Base-by-base conservation (phyloP, 2,113 vertebrate species). In the Columba livia region DNA sequence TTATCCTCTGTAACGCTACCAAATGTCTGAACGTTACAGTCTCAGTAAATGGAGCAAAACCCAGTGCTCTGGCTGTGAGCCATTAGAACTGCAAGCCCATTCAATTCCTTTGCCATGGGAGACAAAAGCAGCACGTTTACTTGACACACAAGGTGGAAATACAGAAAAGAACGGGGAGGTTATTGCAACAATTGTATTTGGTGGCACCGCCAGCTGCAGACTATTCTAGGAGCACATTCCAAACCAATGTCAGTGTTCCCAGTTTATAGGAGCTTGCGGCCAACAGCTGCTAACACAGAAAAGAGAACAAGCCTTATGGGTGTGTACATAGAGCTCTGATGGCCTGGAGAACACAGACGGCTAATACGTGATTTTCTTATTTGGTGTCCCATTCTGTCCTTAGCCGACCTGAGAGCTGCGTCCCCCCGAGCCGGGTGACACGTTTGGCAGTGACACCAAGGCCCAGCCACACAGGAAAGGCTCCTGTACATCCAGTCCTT, bases 311-410 rank as follows among this genome's bases (percentile, higher is more conserved):
- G 44, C 60, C 32, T 36, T 36, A 42, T 1, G 11, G 13, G 31
- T 24, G 25, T 3, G 0, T 8, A 38, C 5, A 10, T 19, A 29
- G 40, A 38, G 50, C 23, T 51, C 42, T 38, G 21, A n/a, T 0
- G 4, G 50, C 53, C 58, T 20, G 40, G 26, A 66, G 51, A 78
- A 72, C 0, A 1, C 31, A 21, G 34, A 26, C 42, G 32, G 26
- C 6, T 29, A 3, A 23, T 57, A 26, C 38, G 67, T 56, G 6
- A 7, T 44, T 44, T 19, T 44, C 7, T 44, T 19, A 18, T 44
- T 19, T 19, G 44, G 17, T 44, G 17, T 44, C 44, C 44, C 44
- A 18, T 44, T 44, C 8, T 44, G 44, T 25, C 47, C 34, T 40
- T 61, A 17, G 34, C 31, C 48, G 67, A 31, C 31, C n/a, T 11